Base-by-base conservation (phyloP, 1,140 invertebrate genomes). In the Oscheius sp. region DNA sequence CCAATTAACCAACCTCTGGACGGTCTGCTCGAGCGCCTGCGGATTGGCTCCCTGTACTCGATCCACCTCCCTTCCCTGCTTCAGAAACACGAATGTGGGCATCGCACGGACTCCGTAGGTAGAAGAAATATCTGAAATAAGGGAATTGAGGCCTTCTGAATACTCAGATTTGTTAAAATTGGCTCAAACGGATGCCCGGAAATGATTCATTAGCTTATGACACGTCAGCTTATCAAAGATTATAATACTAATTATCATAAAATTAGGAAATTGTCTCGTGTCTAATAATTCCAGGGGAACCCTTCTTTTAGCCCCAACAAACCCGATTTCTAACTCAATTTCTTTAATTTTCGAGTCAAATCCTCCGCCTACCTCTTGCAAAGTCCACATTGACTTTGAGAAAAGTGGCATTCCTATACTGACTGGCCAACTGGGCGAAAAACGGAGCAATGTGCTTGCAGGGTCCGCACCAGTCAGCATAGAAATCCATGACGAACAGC, bases 31-130 rank as follows among this genome's bases (percentile, higher is more conserved):
- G 29, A 80, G 38, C 15, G 29, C 63, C 32, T 68, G 29, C 13
- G 75, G 63, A 62, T 82, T 74, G 13, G 79, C 80, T 2, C 74
- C 74, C 18, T 49, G 71, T 23, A 80, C 28, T 23, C 75, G 45
- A n/a, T 59, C 78, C 18, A 80, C 62, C 65, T 80, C 80, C 1
- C 38, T 20, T 45, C 55, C 34, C n/a, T 80, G 59, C 13, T 73
- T 52, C 34, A 79, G 26, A 26, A 80, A 66, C 20, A 81, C 18
- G 29, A 80, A 80, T 1, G 79, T 80, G 2, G 79, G 79, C 79
- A 80, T 81, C 45, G 79, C 79, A 36, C 68, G 29, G n/a, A 80
- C 59, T 36, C 45, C 26, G 49, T 80, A 76, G 35, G 58, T 42
- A 63, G 68, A 29, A 61, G 35, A 65, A 63, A 62, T 61, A 10